Percentiles rank a stretch among this genome's conserved stretches.
These are phyloP conservation scores for Cosmorhoe ocellata DNA, from an alignment of 2,888 invertebrate species.

Conservation along the genomic window DNA sequence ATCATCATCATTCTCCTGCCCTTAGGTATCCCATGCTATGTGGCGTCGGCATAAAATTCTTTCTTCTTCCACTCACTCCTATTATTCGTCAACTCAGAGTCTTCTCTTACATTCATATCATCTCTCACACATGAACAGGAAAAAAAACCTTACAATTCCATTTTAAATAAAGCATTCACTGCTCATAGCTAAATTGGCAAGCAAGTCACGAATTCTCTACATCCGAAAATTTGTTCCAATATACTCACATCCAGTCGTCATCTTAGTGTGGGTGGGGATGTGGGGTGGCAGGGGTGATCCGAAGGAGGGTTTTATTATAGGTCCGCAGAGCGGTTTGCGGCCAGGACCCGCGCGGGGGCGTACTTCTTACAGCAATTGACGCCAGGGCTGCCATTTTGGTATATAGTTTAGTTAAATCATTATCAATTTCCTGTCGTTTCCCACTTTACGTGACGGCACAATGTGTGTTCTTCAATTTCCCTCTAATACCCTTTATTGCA, in stretches of 20 bases:
- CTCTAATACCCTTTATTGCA: too few relatives aligned
- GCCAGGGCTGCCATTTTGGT: conserved; percentile 61
- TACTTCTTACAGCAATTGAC: conserved; percentile 69
- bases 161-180: neutral
- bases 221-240: conserved; percentile 74
- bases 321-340: conserved; percentile 60
- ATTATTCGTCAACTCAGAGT: too few relatives aligned
- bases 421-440: too few relatives aligned
- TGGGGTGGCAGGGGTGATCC: conserved; percentile 33
- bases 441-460: too few relatives aligned
- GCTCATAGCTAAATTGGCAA: conserved; percentile 63
- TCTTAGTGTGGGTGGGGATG: conserved; percentile 69
- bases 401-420: neutral
- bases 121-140: too few relatives aligned
- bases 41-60: too few relatives aligned
- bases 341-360: conserved; percentile 49
- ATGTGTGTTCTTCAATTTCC: too few relatives aligned
- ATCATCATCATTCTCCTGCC: too few relatives aligned
- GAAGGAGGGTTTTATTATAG: conserved; percentile 71
- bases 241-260: conserved; percentile 55
- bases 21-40: too few relatives aligned
- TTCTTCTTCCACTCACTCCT: too few relatives aligned
- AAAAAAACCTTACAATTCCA: too few relatives aligned
- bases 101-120: too few relatives aligned
- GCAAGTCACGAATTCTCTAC: conserved; percentile 55